Percentiles rank a stretch among this genome's conserved stretches.
These are phyloP conservation scores for Spodoptera litura DNA, from an alignment of 1,140 invertebrate genomes.

Conservation along the genomic window DNA sequence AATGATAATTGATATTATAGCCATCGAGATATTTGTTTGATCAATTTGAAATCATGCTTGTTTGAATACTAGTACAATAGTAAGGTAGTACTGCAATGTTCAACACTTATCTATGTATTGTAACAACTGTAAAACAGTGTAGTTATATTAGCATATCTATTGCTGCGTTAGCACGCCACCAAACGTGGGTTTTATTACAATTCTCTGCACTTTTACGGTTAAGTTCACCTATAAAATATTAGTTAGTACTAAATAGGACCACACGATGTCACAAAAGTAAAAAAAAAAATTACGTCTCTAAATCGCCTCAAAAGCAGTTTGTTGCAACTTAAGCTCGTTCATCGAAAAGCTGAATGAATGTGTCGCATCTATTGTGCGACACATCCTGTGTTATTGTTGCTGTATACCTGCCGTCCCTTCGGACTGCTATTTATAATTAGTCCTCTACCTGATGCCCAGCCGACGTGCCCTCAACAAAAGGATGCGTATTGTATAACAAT, in stretches of 20 bases:
- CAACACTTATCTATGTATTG: no score
- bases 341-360: constrained; percentile 75
- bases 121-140: no score
- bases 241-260: not conserved
- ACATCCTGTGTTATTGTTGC: constrained; percentile 78
- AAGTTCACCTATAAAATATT: not conserved
- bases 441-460: constrained; percentile 72
- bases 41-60: no score
- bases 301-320: constrained; percentile 30
- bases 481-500: constrained; percentile 74
- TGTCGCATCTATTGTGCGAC: constrained; percentile 57
- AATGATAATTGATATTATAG: no score
- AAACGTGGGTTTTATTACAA: no score
- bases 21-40: no score
- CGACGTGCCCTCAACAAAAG: constrained; percentile 75
- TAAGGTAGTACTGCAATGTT: no score
- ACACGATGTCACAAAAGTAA: not conserved
- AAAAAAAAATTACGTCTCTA: constrained; percentile 10
- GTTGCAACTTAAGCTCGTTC: constrained; percentile 48
- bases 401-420: constrained; percentile 67
- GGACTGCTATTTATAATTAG: constrained; percentile 75
- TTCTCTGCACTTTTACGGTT: not conserved
- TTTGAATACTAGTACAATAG: no score
- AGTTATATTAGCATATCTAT: no score
- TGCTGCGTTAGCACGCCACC: no score